phyloP scores from a whole-genome alignment of 2,888 invertebrate species.

The Troides helena region DNA sequence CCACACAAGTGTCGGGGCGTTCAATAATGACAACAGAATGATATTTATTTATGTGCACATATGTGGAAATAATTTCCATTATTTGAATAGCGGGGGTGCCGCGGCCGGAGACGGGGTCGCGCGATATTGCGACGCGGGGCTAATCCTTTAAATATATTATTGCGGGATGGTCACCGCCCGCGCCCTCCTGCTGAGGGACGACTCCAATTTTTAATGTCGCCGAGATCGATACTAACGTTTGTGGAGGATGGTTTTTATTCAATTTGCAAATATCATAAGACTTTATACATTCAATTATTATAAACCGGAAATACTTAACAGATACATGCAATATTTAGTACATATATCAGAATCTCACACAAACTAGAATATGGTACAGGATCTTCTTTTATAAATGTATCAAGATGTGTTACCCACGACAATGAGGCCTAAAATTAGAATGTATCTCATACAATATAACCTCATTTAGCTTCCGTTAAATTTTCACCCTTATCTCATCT shows the following conservation, averaged over 20 bases:
- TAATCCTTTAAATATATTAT: conserved; percentile 81
- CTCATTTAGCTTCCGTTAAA: too few relatives aligned
- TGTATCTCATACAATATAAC: too few relatives aligned
- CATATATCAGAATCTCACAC: too few relatives aligned
- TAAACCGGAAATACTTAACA: background rate
- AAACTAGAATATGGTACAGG: too few relatives aligned
- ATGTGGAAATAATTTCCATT: conserved; percentile 80
- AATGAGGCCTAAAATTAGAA: too few relatives aligned
- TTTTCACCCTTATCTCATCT: too few relatives aligned
- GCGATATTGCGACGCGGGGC: conserved; percentile 75
- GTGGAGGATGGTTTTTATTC: conserved; percentile 49
- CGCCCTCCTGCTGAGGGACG: conserved; percentile 58
- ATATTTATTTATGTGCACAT: conserved; percentile 79
- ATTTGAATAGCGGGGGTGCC: conserved; percentile 68
- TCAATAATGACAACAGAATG: conserved; percentile 73
- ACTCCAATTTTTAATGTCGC: conserved; percentile 65
- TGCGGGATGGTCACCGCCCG: conserved; percentile 67
- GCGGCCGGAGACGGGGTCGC: conserved; percentile 63
- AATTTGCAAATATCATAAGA: conserved; percentile 22
- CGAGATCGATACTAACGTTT: conserved; percentile 71
- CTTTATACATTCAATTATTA: background rate
- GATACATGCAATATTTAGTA: background rate
- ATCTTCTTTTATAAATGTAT: too few relatives aligned
- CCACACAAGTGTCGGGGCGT: conserved; percentile 60
- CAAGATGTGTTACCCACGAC: too few relatives aligned